These are phyloP conservation scores for Herpetotheres cachinnans DNA, from an alignment of 2,113 vertebrate species.

Conservation along the genomic window DNA sequence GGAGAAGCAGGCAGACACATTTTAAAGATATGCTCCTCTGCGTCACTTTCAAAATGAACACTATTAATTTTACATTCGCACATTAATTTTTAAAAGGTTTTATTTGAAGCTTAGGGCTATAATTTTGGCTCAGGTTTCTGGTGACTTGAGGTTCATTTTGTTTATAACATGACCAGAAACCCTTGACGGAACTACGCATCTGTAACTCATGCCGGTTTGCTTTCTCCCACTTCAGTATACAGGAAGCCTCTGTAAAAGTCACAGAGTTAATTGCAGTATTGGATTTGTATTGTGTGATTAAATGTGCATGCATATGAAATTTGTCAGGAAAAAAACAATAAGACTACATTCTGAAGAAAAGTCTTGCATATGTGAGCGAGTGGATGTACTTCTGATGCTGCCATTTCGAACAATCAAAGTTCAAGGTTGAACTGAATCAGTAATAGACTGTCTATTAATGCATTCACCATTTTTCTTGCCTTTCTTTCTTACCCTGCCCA, in stretches of 20 bases:
- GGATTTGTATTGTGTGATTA: not conserved
- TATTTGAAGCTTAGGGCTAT: not conserved
- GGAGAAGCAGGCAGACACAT: not conserved
- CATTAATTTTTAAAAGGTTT: not conserved
- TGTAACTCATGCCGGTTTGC: not conserved
- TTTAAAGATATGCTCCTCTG: not conserved
- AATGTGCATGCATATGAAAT: not conserved
- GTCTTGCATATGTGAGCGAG: not conserved
- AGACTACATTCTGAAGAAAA: not conserved
- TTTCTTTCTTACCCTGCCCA: not conserved
- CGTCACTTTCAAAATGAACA: rapidly evolving
- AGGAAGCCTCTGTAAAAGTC: not conserved
- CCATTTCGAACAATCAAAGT: not conserved
- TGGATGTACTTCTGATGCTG: not conserved
- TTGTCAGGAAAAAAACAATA: not conserved
- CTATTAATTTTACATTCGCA: not conserved
- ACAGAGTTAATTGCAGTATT: not conserved
- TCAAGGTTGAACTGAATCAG: not conserved
- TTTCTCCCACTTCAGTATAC: not conserved
- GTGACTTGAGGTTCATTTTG: not conserved
- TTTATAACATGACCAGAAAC: not conserved
- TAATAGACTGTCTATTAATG: not conserved
- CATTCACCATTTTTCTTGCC: not conserved
- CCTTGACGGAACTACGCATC: not conserved
- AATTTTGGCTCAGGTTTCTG: not conserved